Conservation (phyloP, 2,797 vertebrate genomes). For the Aulostomus chinensis region DNA sequence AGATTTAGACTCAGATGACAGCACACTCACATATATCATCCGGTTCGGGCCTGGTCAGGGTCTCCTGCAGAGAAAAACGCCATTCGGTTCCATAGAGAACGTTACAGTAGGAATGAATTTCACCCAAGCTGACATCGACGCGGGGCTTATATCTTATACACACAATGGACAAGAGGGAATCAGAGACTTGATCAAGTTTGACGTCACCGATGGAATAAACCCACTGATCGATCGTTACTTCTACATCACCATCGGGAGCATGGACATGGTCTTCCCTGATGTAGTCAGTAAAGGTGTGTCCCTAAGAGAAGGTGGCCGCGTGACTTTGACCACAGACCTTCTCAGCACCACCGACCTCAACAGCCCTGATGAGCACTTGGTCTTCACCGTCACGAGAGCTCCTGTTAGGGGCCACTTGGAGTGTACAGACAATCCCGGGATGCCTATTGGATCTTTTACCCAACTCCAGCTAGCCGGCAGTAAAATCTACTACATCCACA, state of each 20-base stretch:
- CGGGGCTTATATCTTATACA: conserved; percentile 82
- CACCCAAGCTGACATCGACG: conserved; percentile 90
- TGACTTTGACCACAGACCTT: conserved; percentile 91
- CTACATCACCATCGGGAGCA: conserved; percentile 88
- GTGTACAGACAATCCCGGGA: conserved; percentile 87
- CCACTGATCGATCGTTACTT: conserved; percentile 94
- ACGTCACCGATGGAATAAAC: conserved; percentile 92
- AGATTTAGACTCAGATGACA: conserved; percentile 94
- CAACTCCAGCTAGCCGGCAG: conserved; percentile 93
- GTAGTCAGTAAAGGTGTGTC: conserved; percentile 96
- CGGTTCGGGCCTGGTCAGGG: conserved; percentile 88
- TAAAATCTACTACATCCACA: conserved; percentile 95
- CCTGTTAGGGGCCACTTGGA: conserved; percentile 92
- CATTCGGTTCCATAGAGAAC: conserved; percentile 80
- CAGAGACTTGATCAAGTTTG: conserved; percentile 93
- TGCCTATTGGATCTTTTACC: conserved; percentile 88
- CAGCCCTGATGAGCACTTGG: conserved; percentile 92
- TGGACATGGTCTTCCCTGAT: conserved; percentile 92
- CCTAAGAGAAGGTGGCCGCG: conserved; percentile 91
- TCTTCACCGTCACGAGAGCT: conserved; percentile 90
- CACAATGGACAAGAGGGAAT: conserved; percentile 90
- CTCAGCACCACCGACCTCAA: conserved; percentile 95
- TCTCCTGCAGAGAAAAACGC: conserved; percentile 81
- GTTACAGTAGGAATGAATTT: conserved; percentile 93
- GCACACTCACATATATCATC: conserved; percentile 82